A percentile compares a stretch with the other conserved stretches of the same genome.
Evolutionary conservation across 2,888 invertebrate species (phyloP).

Genomic region (Mythimna pallens): DNA sequence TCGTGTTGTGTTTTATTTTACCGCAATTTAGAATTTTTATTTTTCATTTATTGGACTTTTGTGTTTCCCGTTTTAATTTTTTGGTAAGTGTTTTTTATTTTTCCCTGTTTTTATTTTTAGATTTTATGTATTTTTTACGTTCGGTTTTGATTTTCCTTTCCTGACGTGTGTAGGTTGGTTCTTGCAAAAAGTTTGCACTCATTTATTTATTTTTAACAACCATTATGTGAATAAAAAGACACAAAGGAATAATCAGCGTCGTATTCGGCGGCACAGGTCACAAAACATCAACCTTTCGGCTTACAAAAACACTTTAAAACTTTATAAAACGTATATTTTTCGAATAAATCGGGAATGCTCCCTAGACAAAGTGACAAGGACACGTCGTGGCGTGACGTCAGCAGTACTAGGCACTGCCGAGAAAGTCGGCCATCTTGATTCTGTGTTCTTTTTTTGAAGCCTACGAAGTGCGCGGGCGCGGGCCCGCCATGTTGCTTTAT

Average conservation of each 20-base stretch:
- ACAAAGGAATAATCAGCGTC: conserved; percentile 56
- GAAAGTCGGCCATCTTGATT: conserved; percentile 89
- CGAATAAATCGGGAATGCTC: conserved; percentile 69
- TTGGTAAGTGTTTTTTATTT: conserved; percentile 82
- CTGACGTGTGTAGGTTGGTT: not conserved
- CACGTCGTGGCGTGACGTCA: conserved; percentile 90
- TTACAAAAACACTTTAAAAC: conserved; percentile 60
- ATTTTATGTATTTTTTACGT: conserved; percentile 41
- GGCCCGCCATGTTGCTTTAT: conserved; percentile 77
- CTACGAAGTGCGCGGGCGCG: conserved; percentile 86
- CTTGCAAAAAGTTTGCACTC: not conserved
- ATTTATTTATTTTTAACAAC: conserved; percentile 25
- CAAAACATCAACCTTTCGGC: conserved; percentile 17
- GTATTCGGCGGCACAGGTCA: conserved; percentile 32
- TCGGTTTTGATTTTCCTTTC: conserved; percentile 27
- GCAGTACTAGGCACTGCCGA: conserved; percentile 87
- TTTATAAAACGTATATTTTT: conserved; percentile 66
- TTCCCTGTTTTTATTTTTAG: conserved; percentile 54
- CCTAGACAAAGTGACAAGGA: conserved; percentile 84
- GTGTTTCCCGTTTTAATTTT: conserved; percentile 81
- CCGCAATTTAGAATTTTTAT: conserved; percentile 74
- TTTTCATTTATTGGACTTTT: conserved; percentile 81
- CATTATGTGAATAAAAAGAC: conserved; percentile 39
- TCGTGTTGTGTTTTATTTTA: conserved; percentile 86
- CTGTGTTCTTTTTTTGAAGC: conserved; percentile 88